phyloP scores from a whole-genome alignment of 2,113 vertebrate species.

The Oreamnos americanus region DNA sequence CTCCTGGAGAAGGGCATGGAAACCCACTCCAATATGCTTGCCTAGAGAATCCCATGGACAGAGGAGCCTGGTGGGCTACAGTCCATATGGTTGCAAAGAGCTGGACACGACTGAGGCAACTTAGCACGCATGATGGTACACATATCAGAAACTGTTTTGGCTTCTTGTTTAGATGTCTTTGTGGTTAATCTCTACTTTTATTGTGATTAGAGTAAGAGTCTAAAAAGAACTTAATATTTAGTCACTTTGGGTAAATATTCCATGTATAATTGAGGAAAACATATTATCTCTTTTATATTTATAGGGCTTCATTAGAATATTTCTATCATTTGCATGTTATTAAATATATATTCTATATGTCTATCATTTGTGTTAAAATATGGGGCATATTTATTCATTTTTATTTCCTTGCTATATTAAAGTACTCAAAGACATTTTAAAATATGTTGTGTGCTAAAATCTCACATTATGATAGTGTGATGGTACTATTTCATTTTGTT shows the following conservation, averaged over 20 bases:
- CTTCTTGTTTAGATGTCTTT: background rate
- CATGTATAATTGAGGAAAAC: background rate
- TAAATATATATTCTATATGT: background rate
- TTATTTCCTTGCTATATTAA: background rate
- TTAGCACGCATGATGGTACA: accelerated
- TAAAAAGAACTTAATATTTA: background rate
- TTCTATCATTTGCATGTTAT: background rate
- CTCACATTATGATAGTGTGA: background rate
- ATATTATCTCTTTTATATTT: background rate
- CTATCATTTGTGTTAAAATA: background rate
- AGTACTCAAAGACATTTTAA: background rate
- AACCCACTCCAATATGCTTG: background rate
- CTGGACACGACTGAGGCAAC: background rate
- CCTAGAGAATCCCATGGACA: background rate
- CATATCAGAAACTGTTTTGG: background rate
- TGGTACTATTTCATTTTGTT: background rate
- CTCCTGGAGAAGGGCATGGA: background rate
- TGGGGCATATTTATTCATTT: background rate
- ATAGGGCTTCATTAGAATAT: background rate
- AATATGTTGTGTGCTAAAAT: background rate
- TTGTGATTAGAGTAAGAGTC: background rate
- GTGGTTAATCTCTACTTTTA: background rate
- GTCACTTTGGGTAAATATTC: background rate
- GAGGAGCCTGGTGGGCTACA: background rate
- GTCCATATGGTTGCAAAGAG: background rate